Conservation (phyloP, 1,140 invertebrate genomes). For the Caenorhabditis remanei region DNA sequence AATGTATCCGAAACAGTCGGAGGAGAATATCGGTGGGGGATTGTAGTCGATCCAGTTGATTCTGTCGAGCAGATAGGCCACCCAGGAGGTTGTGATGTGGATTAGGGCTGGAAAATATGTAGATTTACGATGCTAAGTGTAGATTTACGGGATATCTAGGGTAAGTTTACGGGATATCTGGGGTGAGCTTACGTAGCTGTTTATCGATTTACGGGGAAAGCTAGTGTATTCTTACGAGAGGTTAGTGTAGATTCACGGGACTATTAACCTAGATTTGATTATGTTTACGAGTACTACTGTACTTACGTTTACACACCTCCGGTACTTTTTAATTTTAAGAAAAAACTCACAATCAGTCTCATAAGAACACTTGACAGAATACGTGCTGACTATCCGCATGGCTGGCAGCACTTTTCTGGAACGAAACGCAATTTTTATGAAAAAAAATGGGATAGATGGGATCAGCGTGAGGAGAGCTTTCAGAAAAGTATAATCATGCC, state of each 20-base stretch:
- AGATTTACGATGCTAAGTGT: neutral
- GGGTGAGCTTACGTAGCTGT: too few relatives aligned
- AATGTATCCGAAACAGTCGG: constrained; percentile 39
- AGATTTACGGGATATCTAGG: neutral
- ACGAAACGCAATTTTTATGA: neutral
- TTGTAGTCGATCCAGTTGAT: constrained; percentile 18
- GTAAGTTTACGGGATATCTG: too few relatives aligned
- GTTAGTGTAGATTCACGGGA: too few relatives aligned
- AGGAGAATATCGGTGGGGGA: neutral
- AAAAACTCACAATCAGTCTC: constrained; percentile 16
- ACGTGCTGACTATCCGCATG: neutral
- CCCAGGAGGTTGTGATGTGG: neutral
- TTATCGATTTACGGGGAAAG: too few relatives aligned
- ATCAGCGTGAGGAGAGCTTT: neutral
- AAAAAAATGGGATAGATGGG: neutral
- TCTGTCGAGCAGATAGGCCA: neutral
- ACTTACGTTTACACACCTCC: too few relatives aligned
- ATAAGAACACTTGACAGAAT: neutral
- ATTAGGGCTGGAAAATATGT: neutral
- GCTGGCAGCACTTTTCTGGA: neutral
- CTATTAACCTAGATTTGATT: too few relatives aligned
- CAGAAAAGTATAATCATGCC: neutral
- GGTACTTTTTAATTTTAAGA: too few relatives aligned
- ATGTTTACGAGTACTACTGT: too few relatives aligned
- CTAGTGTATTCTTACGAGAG: too few relatives aligned